Evolutionary conservation across 2,797 vertebrate genomes (phyloP).

Genomic region (Amniataba percoides): DNA sequence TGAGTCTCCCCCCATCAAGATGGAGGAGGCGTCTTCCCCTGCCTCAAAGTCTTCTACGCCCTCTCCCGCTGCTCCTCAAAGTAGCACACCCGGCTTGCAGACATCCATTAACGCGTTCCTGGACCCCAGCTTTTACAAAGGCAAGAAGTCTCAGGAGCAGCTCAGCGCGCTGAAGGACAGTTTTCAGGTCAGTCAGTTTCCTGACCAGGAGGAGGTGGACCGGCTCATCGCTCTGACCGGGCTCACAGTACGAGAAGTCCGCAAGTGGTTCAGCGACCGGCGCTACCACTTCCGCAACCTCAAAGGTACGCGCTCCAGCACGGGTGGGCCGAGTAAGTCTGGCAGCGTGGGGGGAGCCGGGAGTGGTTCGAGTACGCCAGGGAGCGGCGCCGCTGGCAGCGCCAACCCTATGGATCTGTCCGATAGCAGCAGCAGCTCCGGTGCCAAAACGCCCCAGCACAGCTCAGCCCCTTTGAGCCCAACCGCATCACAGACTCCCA

Average conservation of each 20-base stretch:
- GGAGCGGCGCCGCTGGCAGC: slow-evolving; percentile 45
- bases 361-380: slow-evolving; percentile 13
- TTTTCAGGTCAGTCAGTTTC: slow-evolving; percentile 93
- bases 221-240: slow-evolving; percentile 93
- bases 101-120: slow-evolving; percentile 85
- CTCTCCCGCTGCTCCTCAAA: slow-evolving; percentile 66
- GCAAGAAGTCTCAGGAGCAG: slow-evolving; percentile 97
- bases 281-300: slow-evolving; percentile 95
- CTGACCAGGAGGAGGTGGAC: slow-evolving; percentile 94
- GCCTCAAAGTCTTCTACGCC: slow-evolving; percentile 81
- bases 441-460: slow-evolving; percentile 79
- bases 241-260: slow-evolving; percentile 93
- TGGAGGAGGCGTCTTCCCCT: slow-evolving; percentile 76
- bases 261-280: slow-evolving; percentile 98
- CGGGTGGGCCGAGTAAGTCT: slow-evolving; percentile 65
- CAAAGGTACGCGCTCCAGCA: slow-evolving; percentile 79
- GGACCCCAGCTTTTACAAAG: slow-evolving; percentile 91
- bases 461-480: slow-evolving; percentile 77
- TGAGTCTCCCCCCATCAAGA: slow-evolving; percentile 53
- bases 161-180: slow-evolving; percentile 94
- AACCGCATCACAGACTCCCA: slow-evolving; percentile 80
- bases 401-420: slow-evolving; percentile 80
- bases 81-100: slow-evolving; percentile 82
- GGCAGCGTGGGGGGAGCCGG: slow-evolving; percentile 19
- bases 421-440: slow-evolving; percentile 60